Conservation (phyloP, 2,797 vertebrate species). For the Caiman crocodilus region DNA sequence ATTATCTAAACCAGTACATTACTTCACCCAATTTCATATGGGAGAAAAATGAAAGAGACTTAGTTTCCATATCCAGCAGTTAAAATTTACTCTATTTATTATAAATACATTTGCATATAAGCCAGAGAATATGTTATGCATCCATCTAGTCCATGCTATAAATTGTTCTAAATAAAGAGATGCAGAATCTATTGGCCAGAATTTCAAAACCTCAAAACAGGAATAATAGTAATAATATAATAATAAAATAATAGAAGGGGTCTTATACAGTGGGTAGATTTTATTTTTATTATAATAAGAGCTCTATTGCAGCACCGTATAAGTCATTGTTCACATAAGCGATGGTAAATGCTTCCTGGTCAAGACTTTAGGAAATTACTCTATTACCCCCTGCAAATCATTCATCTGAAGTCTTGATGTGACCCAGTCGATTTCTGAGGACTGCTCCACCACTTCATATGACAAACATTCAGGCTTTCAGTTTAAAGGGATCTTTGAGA, state of each 20-base stretch:
- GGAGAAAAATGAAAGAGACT: background rate
- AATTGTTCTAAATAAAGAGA: background rate
- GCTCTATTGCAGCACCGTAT: slow-evolving; percentile 53
- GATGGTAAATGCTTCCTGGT: slow-evolving; percentile 47
- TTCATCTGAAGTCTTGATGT: slow-evolving; percentile 30
- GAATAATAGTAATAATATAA: rapidly evolving
- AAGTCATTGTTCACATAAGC: slow-evolving; percentile 53
- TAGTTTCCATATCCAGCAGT: background rate
- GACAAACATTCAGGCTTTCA: slow-evolving; percentile 59
- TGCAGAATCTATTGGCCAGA: background rate
- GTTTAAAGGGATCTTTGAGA: slow-evolving; percentile 73
- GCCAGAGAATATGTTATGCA: background rate
- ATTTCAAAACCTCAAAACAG: slow-evolving; percentile 10
- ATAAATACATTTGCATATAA: background rate
- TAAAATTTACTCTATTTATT: background rate
- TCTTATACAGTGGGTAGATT: slow-evolving; percentile 22
- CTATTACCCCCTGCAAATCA: slow-evolving; percentile 36
- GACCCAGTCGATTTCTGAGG: slow-evolving; percentile 50
- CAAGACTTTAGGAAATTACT: slow-evolving; percentile 42
- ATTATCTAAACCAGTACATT: background rate
- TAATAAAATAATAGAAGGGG: background rate
- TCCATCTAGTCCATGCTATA: background rate
- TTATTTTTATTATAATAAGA: slow-evolving; percentile 40
- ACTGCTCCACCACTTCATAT: slow-evolving; percentile 53
- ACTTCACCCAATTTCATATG: background rate